Evolutionary conservation across 1,140 invertebrate species (phyloP).

Genomic region (Oscheius sp.): DNA sequence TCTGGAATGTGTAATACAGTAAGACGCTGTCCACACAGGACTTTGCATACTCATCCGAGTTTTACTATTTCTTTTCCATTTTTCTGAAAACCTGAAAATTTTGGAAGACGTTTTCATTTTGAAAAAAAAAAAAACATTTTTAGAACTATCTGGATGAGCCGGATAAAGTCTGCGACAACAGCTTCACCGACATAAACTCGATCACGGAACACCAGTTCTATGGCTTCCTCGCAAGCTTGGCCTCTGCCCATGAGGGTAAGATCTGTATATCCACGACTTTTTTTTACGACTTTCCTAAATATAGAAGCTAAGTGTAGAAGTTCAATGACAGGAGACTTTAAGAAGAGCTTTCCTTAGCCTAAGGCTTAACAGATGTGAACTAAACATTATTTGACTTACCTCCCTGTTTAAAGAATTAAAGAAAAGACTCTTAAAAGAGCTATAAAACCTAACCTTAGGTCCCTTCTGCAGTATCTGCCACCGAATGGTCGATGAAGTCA

Average conservation of each 20-base stretch:
- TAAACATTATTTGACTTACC: not conserved
- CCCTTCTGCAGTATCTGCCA: conserved; percentile 8
- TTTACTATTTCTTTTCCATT: not conserved
- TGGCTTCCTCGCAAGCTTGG: not conserved
- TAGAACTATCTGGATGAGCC: conserved; percentile 1
- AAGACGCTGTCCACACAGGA: too few species aligned
- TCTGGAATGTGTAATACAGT: too few species aligned
- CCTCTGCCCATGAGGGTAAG: not conserved
- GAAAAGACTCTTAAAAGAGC: too few species aligned
- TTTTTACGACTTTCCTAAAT: too few species aligned
- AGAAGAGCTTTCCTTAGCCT: too few species aligned
- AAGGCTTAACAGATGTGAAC: not conserved
- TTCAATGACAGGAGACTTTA: too few species aligned
- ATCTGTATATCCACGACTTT: too few species aligned
- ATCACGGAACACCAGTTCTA: conserved; percentile 3
- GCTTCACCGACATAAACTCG: not conserved
- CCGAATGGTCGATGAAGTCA: not conserved
- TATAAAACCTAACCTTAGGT: not conserved
- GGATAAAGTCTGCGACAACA: not conserved
- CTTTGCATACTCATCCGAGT: too few species aligned
- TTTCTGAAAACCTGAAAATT: too few species aligned
- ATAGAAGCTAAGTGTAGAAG: too few species aligned
- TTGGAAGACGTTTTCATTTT: too few species aligned
- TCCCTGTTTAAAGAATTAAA: too few species aligned
- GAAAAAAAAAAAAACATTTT: not conserved